Evolutionary conservation across 2,113 vertebrate species (phyloP).

Genomic region (Pao palembangensis): DNA sequence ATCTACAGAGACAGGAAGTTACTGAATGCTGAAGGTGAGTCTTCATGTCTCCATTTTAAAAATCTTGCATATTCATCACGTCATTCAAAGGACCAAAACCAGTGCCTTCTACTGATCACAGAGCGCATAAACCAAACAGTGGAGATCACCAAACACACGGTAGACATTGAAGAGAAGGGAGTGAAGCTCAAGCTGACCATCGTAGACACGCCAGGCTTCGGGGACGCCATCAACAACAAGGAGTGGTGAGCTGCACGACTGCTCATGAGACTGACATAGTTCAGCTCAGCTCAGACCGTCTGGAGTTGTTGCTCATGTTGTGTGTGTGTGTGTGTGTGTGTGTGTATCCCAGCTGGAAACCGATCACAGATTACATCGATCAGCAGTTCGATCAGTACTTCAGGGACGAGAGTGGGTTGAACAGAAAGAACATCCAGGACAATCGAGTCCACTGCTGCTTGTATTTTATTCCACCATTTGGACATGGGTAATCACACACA

Average conservation of each 20-base stretch:
- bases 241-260: slow-evolving; percentile 82
- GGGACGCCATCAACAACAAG: slow-evolving; percentile 97
- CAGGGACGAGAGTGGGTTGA: slow-evolving; percentile 94
- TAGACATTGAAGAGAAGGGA: slow-evolving; percentile 98
- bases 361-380: slow-evolving; percentile 96
- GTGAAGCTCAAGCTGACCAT: slow-evolving; percentile 98
- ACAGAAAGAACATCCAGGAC: slow-evolving; percentile 97
- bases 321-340: slow-evolving; percentile 34
- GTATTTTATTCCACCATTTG: slow-evolving; percentile 97
- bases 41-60: neutral
- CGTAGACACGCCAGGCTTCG: slow-evolving; percentile 96
- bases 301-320: slow-evolving; percentile 15
- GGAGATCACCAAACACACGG: slow-evolving; percentile 96
- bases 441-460: slow-evolving; percentile 98
- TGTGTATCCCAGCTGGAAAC: slow-evolving; percentile 85
- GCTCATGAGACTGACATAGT: neutral
- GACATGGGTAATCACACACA: slow-evolving; percentile 82
- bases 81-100: neutral
- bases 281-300: slow-evolving; percentile 8
- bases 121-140: slow-evolving; percentile 97
- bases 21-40: slow-evolving; percentile 93
- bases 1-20: slow-evolving; percentile 97
- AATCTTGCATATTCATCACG: neutral
- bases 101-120: slow-evolving; percentile 42
- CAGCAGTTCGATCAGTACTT: slow-evolving; percentile 99